These are phyloP conservation scores for Hybognathus amarus DNA, from an alignment of 2,797 vertebrate genomes.

Conservation along the genomic window DNA sequence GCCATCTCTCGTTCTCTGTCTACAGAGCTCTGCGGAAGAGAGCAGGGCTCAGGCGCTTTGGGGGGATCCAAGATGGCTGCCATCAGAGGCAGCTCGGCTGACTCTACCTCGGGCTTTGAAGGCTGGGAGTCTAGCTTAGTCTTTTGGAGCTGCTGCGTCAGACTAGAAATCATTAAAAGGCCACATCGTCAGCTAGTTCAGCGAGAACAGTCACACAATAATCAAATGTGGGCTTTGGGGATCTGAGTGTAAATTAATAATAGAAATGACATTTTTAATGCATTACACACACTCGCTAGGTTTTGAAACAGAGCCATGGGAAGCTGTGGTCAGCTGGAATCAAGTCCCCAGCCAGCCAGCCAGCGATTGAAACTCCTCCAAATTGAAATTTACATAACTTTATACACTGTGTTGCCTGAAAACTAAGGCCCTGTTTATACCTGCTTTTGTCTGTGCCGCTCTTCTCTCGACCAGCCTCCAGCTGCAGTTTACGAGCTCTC, in stretches of 20 bases:
- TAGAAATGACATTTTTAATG: neutral
- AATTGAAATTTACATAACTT: neutral
- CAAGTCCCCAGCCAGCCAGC: neutral
- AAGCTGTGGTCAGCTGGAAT: conserved; percentile 29
- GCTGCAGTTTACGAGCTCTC: conserved; percentile 73
- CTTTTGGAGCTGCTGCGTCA: conserved; percentile 43
- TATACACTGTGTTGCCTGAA: neutral
- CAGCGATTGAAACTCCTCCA: conserved; percentile 1
- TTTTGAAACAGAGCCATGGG: neutral
- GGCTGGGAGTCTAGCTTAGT: conserved; percentile 45
- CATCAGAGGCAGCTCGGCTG: conserved; percentile 60
- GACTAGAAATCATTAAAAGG: conserved; percentile 46
- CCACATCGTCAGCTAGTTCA: conserved; percentile 38
- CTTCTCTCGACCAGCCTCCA: conserved; percentile 64
- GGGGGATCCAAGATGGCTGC: conserved; percentile 57
- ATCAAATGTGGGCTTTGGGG: neutral
- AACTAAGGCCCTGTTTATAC: conserved; percentile 65
- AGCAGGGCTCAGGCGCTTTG: conserved; percentile 56
- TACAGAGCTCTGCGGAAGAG: conserved; percentile 59
- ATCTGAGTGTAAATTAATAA: conserved; percentile 14
- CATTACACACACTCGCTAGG: neutral
- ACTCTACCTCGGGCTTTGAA: conserved; percentile 60
- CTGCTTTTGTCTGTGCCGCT: conserved; percentile 71
- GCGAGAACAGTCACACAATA: neutral
- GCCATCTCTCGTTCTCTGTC: conserved; percentile 81